phyloP scores from a whole-genome alignment of 2,888 invertebrate species.

The Caenorhabditis sulstoni region DNA sequence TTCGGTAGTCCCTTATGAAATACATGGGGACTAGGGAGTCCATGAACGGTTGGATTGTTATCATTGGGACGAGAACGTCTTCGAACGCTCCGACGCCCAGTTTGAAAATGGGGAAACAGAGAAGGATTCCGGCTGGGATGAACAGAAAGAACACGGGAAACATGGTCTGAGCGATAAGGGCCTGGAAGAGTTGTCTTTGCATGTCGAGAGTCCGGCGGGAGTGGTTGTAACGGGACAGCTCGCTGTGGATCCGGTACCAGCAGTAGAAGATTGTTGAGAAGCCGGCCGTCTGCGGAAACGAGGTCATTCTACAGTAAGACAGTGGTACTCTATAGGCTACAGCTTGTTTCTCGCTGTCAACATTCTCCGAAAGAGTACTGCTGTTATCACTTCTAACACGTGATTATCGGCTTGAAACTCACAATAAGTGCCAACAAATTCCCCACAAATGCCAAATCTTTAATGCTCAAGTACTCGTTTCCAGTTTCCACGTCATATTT shows the following conservation, averaged over 20 bases:
- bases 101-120: constrained; percentile 13
- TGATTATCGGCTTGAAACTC: background rate
- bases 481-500: background rate
- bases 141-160: constrained; percentile 14
- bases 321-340: no score
- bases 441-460: background rate
- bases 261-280: constrained; percentile 12
- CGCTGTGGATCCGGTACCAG: background rate
- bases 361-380: background rate
- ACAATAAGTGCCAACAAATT: background rate
- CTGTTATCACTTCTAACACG: background rate
- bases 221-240: background rate
- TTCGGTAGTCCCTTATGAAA: constrained; percentile 11
- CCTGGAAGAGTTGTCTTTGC: constrained; percentile 18
- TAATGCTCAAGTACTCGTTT: background rate
- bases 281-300: background rate
- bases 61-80: background rate
- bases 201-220: constrained; percentile 10
- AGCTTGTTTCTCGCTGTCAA: no score
- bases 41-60: background rate
- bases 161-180: constrained; percentile 8
- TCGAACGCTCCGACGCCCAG: background rate
- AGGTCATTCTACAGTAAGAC: no score
- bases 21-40: constrained; percentile 5
- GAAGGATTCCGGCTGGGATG: constrained; percentile 5